Conservation (phyloP, 2,113 vertebrate species). For the Petromus typicus region DNA sequence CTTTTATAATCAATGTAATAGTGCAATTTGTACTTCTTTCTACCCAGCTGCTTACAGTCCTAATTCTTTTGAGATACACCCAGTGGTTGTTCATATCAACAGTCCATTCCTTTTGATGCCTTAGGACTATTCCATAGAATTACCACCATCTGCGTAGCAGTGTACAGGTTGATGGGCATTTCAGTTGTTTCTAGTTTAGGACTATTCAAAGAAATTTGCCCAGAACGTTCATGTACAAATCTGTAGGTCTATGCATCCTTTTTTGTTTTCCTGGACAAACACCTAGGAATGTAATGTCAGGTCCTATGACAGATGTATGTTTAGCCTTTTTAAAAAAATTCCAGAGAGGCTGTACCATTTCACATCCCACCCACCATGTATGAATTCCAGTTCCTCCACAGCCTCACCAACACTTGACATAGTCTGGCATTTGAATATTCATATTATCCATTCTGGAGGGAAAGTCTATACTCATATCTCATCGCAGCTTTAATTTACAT, state of each 20-base stretch:
- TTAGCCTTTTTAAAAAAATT: slow-evolving; percentile 30
- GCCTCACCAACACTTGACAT: neutral
- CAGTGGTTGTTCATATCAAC: neutral
- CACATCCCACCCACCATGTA: neutral
- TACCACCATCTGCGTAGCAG: neutral
- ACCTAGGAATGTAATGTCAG: neutral
- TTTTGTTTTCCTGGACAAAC: neutral
- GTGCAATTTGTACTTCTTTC: neutral
- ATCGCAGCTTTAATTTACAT: neutral
- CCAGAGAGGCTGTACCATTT: neutral
- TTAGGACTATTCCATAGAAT: neutral
- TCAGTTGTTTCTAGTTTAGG: neutral
- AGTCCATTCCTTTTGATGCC: neutral
- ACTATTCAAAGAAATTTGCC: neutral
- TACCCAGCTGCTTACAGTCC: neutral
- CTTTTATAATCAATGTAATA: slow-evolving; percentile 2
- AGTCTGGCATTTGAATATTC: neutral
- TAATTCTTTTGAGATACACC: neutral
- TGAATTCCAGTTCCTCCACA: neutral
- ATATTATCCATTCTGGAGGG: neutral
- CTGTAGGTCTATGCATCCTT: neutral
- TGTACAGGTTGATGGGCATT: neutral
- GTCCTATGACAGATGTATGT: neutral
- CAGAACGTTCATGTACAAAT: neutral
- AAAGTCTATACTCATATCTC: neutral